Base-by-base conservation (phyloP, 2,888 invertebrate species). In the Eupithecia pulchellata region DNA sequence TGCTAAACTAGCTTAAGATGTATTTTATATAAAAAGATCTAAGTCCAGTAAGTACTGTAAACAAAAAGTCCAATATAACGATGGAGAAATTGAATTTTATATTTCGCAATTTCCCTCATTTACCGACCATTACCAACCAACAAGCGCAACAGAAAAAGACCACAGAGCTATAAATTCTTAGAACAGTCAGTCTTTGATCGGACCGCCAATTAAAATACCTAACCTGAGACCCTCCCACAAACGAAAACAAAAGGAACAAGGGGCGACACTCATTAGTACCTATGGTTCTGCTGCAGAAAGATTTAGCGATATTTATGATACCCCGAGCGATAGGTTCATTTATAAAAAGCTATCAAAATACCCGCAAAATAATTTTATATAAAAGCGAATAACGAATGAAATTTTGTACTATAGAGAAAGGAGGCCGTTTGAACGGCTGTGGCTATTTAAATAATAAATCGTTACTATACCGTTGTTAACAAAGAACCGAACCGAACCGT, bases 121-220 rank as follows among this genome's bases (percentile, higher is more conserved):
- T 30, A 60, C 58, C 30, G n/a, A n/a, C n/a, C n/a, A n/a, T n/a
- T n/a, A n/a, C n/a, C n/a, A n/a, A n/a, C n/a, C n/a, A 30, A 8
- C 30, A 30, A 60, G 32, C n/a, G 17, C 5, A 47, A 60, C 30
- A 30, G n/a, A 60, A 60, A 32, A 60, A 30, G n/a, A 60, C n/a
- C 29, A 60, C 3, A 30, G 58, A 30, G 58, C 30, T 30, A 60
- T 20, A 60, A 60, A 69, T 66, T 60, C 62, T 66, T 75, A 57
- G 62, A 69, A 73, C 60, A 73, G 63, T 71, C 63, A 63, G 63
- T 67, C 79, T 80, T 80, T 79, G 79, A 78, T 75, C 71, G 60
- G 61, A 62, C 79, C 79, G 79, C 81, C 80, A 80, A 81, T 81
- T 78, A 81, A 81, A 80, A 80, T 79, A 64, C 78, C 78, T 72